Conservation (phyloP, 1,140 invertebrate species). For the Tetramorium alpestre region DNA sequence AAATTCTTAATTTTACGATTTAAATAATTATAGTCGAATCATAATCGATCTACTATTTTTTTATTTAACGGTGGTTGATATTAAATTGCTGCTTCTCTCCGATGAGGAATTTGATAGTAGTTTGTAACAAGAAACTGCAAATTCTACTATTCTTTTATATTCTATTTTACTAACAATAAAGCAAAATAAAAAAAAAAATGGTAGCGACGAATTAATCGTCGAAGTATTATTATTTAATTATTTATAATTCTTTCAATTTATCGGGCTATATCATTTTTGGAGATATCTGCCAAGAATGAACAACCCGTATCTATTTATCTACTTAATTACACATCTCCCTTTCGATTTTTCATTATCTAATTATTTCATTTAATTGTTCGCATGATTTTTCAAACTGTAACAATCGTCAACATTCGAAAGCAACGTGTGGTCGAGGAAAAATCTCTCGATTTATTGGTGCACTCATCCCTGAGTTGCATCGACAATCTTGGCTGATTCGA, state of each 20-base stretch:
- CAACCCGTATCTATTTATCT: neutral
- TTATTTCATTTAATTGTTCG: neutral
- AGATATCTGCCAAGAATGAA: neutral
- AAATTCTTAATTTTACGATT: slow-evolving; percentile 21
- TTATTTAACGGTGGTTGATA: neutral
- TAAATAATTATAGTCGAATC: neutral
- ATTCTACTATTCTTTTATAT: neutral
- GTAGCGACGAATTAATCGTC: neutral
- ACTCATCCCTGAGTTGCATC: slow-evolving; percentile 26
- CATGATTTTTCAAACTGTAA: neutral
- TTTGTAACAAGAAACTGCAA: neutral
- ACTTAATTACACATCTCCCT: neutral
- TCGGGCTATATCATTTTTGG: neutral
- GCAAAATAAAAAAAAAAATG: neutral
- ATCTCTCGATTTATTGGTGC: slow-evolving; percentile 73
- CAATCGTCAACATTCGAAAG: neutral
- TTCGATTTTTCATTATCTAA: neutral
- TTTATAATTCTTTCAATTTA: neutral
- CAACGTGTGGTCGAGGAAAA: slow-evolving; percentile 19
- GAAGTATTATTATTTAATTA: neutral
- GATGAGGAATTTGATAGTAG: neutral
- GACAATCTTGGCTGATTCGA: slow-evolving; percentile 70
- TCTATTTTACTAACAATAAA: neutral
- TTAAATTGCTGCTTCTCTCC: neutral
- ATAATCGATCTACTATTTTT: neutral